Conservation (phyloP, 2,888 invertebrate genomes). For the Ferdinandea cuprea region DNA sequence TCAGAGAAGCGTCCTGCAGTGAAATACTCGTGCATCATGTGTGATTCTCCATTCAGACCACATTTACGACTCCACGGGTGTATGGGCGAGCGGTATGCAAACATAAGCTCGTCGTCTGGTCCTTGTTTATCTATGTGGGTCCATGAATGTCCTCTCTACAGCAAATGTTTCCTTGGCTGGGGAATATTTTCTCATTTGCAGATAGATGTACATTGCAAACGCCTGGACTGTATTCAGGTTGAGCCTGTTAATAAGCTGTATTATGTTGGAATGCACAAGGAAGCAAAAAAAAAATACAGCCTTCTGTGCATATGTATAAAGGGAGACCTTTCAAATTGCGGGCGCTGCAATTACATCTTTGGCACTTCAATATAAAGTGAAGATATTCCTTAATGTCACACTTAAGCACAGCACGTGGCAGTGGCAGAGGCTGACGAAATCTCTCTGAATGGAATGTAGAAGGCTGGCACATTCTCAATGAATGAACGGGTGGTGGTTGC, state of each 20-base stretch:
- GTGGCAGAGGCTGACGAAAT: constrained; percentile 23
- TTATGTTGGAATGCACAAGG: constrained; percentile 41
- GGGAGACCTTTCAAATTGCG: constrained; percentile 58
- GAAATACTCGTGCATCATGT: constrained; percentile 31
- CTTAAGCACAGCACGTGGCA: constrained; percentile 25
- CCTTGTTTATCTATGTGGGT: constrained; percentile 60
- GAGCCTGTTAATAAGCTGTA: constrained; percentile 71
- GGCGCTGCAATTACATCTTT: constrained; percentile 71
- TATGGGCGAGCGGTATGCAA: constrained; percentile 40
- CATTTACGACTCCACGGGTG: no score
- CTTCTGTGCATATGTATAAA: constrained; percentile 5
- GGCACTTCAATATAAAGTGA: constrained; percentile 63
- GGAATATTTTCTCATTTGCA: constrained; percentile 52
- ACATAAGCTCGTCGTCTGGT: constrained; percentile 68
- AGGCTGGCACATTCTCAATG: constrained; percentile 1
- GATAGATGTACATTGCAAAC: no score
- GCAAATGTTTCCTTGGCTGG: constrained; percentile 28
- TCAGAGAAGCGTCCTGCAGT: constrained; percentile 42
- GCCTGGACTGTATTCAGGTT: constrained; percentile 35
- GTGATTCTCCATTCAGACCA: constrained; percentile 36
- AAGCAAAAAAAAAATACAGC: constrained; percentile 24
- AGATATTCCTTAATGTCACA: constrained; percentile 71
- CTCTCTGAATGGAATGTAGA: constrained; percentile 38
- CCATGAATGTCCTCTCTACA: constrained; percentile 37
- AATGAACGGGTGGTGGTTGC: constrained; percentile 8